phyloP scores from a whole-genome alignment of 2,113 vertebrate genomes.

The Numida meleagris region DNA sequence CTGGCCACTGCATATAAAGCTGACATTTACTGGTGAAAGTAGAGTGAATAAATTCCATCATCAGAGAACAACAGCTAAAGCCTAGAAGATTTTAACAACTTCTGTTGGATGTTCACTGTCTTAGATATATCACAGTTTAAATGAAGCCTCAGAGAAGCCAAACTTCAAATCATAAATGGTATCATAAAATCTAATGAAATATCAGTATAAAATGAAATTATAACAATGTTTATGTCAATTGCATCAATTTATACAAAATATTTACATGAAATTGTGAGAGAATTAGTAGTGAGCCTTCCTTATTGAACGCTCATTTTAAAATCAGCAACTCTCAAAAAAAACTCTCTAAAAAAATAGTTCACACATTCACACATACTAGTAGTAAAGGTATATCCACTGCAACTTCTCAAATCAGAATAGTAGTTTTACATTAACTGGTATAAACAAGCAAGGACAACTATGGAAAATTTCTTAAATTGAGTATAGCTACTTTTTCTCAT shows the following conservation, averaged over 20 bases:
- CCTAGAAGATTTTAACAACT: not conserved
- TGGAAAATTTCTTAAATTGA: not conserved
- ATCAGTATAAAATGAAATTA: conserved; percentile 27
- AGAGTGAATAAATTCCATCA: not conserved
- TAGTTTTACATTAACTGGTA: not conserved
- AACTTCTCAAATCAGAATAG: not conserved
- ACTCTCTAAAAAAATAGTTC: no score
- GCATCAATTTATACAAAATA: conserved; percentile 15
- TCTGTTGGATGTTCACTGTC: not conserved
- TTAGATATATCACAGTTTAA: not conserved
- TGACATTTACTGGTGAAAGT: not conserved
- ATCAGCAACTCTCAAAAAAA: not conserved
- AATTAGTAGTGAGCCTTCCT: conserved; percentile 30
- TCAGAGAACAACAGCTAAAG: not conserved
- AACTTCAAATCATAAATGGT: conserved; percentile 29
- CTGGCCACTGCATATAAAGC: not conserved
- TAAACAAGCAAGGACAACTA: not conserved
- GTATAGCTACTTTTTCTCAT: not conserved
- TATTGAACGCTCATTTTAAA: conserved; percentile 36
- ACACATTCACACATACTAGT: not conserved
- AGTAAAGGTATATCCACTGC: not conserved
- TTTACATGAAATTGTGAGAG: conserved; percentile 24
- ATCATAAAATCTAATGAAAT: conserved; percentile 30
- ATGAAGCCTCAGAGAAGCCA: conserved; percentile 31
- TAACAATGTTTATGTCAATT: conserved; percentile 31